phyloP scores from a whole-genome alignment of 2,113 vertebrate species.

The Microtus pennsylvanicus region DNA sequence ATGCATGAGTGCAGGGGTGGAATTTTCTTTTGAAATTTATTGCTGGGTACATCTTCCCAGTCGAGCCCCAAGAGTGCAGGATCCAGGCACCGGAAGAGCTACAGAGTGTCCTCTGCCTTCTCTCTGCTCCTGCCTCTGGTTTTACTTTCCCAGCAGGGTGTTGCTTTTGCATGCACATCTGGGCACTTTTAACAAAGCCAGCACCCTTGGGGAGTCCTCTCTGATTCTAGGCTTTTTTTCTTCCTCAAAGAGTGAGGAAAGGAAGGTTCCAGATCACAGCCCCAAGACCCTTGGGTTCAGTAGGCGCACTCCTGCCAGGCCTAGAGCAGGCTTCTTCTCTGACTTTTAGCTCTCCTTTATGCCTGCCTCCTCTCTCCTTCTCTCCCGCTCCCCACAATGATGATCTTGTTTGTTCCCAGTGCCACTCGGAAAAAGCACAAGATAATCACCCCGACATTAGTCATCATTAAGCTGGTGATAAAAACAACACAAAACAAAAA shows the following conservation, averaged over 20 bases:
- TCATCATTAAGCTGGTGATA: constrained; percentile 78
- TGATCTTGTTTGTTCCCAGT: constrained; percentile 73
- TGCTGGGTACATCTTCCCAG: background rate
- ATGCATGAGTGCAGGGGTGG: background rate
- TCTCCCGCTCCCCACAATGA: background rate
- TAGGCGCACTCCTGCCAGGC: rapidly evolving
- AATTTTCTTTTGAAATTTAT: background rate
- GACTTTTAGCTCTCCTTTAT: background rate
- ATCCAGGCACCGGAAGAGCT: background rate
- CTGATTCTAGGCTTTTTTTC: background rate
- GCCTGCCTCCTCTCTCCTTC: background rate
- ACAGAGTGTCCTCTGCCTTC: rapidly evolving
- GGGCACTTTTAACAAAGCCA: background rate
- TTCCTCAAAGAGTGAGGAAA: background rate
- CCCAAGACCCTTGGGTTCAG: rapidly evolving
- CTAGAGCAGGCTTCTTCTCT: rapidly evolving
- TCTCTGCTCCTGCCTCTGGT: background rate
- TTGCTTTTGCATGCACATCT: background rate
- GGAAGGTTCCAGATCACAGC: background rate
- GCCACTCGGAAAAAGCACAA: constrained; percentile 53
- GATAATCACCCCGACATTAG: constrained; percentile 80
- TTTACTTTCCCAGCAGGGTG: background rate
- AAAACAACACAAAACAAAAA: constrained; percentile 43
- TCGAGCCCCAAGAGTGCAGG: rapidly evolving
- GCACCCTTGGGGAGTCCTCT: background rate